Percentiles rank a stretch among this genome's conserved stretches.
Evolutionary conservation across 2,797 vertebrate species (phyloP).

Genomic region (Lagodon rhomboides): DNA sequence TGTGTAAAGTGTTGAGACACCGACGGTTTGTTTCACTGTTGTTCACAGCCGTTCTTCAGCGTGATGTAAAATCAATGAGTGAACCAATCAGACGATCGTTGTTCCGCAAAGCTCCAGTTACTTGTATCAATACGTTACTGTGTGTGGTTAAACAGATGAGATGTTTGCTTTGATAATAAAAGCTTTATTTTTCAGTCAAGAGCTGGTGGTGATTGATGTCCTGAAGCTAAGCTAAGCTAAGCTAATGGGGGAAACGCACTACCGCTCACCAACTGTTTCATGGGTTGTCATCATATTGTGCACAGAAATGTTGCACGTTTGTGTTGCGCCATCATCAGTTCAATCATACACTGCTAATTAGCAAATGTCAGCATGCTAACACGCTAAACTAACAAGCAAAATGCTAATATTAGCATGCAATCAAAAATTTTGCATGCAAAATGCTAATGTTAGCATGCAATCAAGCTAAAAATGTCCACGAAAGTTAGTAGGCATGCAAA

Average conservation of each 20-base stretch:
- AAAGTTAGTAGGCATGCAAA: too few species aligned
- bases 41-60: not conserved
- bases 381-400: not conserved
- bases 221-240: too few species aligned
- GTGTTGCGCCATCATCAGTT: too few species aligned
- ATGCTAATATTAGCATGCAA: too few species aligned
- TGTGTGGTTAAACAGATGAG: not conserved
- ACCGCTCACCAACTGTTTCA: too few species aligned
- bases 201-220: not conserved
- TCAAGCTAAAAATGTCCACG: too few species aligned
- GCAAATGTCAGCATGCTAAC: not conserved
- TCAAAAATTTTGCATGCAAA: too few species aligned
- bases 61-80: not conserved
- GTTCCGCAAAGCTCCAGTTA: not conserved
- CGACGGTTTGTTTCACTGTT: not conserved
- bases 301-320: too few species aligned
- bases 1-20: not conserved
- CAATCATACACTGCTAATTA: too few species aligned
- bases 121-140: not conserved
- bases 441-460: too few species aligned
- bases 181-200: constrained; percentile 21
- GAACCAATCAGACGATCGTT: not conserved
- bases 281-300: too few species aligned
- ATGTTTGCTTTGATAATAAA: constrained; percentile 43
- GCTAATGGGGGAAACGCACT: too few species aligned